phyloP scores from a whole-genome alignment of 2,888 invertebrate species.

The Stictocephala bisonia region DNA sequence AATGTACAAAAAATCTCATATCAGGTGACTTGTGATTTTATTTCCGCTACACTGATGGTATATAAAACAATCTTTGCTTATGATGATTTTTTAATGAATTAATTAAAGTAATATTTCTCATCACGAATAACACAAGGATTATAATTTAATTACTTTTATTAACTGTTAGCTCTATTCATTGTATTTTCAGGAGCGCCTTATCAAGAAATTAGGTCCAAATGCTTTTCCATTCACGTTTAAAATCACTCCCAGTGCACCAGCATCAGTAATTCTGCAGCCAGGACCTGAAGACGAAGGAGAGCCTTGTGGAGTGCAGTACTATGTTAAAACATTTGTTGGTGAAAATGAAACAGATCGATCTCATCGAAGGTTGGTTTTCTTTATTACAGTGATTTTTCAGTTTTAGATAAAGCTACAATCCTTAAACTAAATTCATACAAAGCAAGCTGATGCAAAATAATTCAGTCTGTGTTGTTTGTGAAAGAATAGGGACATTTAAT shows the following conservation, averaged over 20 bases:
- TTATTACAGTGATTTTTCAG: not conserved
- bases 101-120: no score
- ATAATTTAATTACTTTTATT: no score
- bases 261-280: conserved; percentile 92
- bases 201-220: conserved; percentile 87
- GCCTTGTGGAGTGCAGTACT: conserved; percentile 94
- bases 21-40: no score
- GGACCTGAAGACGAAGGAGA: conserved; percentile 86
- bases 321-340: conserved; percentile 87
- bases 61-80: no score
- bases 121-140: no score
- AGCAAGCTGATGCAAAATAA: not conserved
- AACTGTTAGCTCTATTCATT: no score
- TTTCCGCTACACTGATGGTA: no score
- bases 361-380: conserved; percentile 75
- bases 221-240: conserved; percentile 88
- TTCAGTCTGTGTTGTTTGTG: conserved; percentile 24
- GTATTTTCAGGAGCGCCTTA: conserved; percentile 77
- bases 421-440: not conserved
- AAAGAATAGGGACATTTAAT: no score
- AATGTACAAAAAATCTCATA: no score
- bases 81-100: no score
- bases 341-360: conserved; percentile 82
- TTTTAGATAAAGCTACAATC: no score
- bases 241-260: conserved; percentile 86